Evolutionary conservation across 2,888 invertebrate genomes (phyloP).

Genomic region (Pachliopta kotzebuea): DNA sequence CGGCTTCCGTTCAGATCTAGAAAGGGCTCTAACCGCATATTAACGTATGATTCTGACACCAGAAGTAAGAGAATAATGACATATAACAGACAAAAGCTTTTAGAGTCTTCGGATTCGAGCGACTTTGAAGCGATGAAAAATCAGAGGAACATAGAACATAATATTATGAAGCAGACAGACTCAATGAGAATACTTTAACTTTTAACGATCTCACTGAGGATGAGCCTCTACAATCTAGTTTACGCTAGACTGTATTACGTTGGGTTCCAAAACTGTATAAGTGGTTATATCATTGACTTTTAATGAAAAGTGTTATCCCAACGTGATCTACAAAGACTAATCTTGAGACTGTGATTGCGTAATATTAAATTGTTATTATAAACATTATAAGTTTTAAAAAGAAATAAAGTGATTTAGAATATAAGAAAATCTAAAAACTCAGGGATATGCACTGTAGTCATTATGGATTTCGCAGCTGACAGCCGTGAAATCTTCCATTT

Average conservation of each 20-base stretch:
- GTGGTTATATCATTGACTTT: conserved; percentile 33
- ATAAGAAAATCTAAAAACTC: conserved; percentile 32
- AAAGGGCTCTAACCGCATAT: conserved; percentile 56
- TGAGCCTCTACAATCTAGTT: conserved; percentile 52
- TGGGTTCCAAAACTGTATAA: conserved; percentile 29
- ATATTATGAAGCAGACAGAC: conserved; percentile 69
- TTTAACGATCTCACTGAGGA: conserved; percentile 51
- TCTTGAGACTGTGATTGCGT: conserved; percentile 72
- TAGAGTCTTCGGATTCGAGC: conserved; percentile 70
- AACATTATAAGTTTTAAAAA: conserved; percentile 31
- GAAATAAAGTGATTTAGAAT: conserved; percentile 38
- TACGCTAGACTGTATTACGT: conserved; percentile 34
- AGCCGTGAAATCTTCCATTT: conserved; percentile 18
- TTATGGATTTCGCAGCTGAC: not conserved
- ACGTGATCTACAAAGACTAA: conserved; percentile 54
- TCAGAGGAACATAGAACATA: conserved; percentile 56
- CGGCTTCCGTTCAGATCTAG: conserved; percentile 59
- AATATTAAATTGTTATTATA: conserved; percentile 39
- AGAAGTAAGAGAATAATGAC: conserved; percentile 55
- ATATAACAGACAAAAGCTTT: conserved; percentile 49
- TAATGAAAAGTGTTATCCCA: conserved; percentile 37
- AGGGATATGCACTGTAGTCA: not conserved
- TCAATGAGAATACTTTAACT: conserved; percentile 70
- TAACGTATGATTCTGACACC: conserved; percentile 71
- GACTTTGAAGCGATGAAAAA: conserved; percentile 59